Evolutionary conservation across 2,113 vertebrate genomes (phyloP).

Genomic region (Dicerorhinus sumatrensis): DNA sequence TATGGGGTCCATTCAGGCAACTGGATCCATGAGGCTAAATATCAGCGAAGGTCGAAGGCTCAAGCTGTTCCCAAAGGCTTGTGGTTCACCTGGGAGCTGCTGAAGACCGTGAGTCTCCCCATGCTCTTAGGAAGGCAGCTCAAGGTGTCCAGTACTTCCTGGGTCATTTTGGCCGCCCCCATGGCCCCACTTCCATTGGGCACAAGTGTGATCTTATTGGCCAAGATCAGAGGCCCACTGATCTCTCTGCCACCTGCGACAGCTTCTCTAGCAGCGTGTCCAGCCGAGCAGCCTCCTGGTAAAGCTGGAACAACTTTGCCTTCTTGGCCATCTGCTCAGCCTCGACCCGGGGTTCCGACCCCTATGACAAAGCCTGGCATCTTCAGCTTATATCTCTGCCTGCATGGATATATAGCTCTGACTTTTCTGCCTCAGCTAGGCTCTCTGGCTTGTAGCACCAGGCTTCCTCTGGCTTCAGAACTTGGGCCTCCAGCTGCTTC

Average conservation of each 20-base stretch:
- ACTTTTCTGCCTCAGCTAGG: slow-evolving; percentile 90
- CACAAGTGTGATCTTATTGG: slow-evolving; percentile 92
- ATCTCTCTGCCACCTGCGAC: slow-evolving; percentile 93
- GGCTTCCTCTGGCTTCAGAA: slow-evolving; percentile 92
- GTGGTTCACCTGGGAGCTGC: slow-evolving; percentile 86
- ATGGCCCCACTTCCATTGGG: slow-evolving; percentile 90
- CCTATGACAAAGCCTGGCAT: slow-evolving; percentile 92
- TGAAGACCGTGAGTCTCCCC: slow-evolving; percentile 91
- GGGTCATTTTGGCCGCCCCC: slow-evolving; percentile 91
- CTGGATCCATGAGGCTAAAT: background rate
- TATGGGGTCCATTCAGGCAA: background rate
- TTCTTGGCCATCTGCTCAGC: slow-evolving; percentile 94
- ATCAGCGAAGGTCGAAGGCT: background rate
- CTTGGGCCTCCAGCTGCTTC: slow-evolving; percentile 91
- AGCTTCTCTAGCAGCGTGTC: slow-evolving; percentile 95
- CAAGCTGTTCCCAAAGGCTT: slow-evolving; percentile 49
- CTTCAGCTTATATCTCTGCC: slow-evolving; percentile 93
- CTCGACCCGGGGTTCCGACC: slow-evolving; percentile 91
- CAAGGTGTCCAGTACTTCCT: slow-evolving; percentile 93
- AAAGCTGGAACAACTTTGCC: slow-evolving; percentile 92
- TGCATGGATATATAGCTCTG: slow-evolving; percentile 91
- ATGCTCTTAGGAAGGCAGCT: slow-evolving; percentile 87
- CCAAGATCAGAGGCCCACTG: slow-evolving; percentile 88
- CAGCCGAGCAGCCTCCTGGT: slow-evolving; percentile 93
- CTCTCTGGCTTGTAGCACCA: slow-evolving; percentile 91